A percentile compares a stretch with the other conserved stretches of the same genome.
Conservation (phyloP, 1,140 invertebrate genomes). For the Aphelenchoides fujianensis region DNA sequence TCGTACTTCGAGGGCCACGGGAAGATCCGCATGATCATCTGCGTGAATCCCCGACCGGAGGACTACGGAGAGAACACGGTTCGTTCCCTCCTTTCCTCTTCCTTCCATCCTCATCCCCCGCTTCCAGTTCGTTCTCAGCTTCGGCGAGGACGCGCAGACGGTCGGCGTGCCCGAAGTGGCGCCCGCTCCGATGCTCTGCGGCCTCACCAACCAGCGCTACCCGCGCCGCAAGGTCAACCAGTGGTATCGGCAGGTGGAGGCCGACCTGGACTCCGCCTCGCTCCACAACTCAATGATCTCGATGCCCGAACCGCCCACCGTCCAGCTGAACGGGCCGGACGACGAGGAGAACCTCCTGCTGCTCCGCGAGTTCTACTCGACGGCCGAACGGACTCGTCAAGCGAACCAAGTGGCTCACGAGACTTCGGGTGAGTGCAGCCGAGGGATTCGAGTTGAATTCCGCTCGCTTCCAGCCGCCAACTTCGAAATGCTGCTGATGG, state of each 20-base stretch:
- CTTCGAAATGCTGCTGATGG: conserved; percentile 25
- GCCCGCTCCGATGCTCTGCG: conserved; percentile 63
- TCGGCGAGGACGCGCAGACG: conserved; percentile 90
- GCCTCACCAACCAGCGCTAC: conserved; percentile 66
- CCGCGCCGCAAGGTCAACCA: conserved; percentile 76
- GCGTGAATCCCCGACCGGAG: conserved; percentile 83
- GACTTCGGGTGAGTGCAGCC: not conserved
- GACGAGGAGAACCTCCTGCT: conserved; percentile 26
- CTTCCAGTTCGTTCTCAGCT: conserved; percentile 84
- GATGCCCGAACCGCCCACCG: conserved; percentile 21
- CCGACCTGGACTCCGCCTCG: not conserved
- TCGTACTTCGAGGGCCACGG: conserved; percentile 97
- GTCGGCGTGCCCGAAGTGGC: conserved; percentile 70
- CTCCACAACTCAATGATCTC: not conserved
- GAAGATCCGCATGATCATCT: conserved; percentile 90
- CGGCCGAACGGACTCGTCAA: not conserved
- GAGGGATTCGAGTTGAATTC: no score
- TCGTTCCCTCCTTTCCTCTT: conserved; percentile 47
- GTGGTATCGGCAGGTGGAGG: conserved; percentile 50
- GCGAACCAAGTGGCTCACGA: not conserved
- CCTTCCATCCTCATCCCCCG: conserved; percentile 31
- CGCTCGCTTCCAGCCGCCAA: no score
- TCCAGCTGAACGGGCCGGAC: conserved; percentile 20
- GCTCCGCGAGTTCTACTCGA: conserved; percentile 36
- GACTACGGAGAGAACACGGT: conserved; percentile 91